Evolutionary conservation across 2,888 invertebrate genomes (phyloP).

Genomic region (Stenolophus ochropezus): DNA sequence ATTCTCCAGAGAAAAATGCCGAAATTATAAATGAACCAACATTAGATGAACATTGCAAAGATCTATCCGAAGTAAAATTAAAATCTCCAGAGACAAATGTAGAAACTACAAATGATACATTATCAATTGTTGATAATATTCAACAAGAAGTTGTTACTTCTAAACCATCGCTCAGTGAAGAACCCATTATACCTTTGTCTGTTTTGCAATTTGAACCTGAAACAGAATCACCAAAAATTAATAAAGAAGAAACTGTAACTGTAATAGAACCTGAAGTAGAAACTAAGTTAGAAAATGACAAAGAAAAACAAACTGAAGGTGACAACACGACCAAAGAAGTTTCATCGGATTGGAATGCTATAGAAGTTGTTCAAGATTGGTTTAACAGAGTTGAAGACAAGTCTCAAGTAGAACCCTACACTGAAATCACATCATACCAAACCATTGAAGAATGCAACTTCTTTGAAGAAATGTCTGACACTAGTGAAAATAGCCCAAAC

Average conservation of each 20-base stretch:
- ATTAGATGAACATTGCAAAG: conserved; percentile 48
- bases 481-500: conserved; percentile 30
- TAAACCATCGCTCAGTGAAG: background rate
- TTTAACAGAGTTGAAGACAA: conserved; percentile 32
- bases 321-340: background rate
- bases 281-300: background rate
- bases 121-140: no score
- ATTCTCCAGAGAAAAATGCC: no score
- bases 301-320: conserved; percentile 19
- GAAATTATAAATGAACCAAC: no score
- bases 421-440: conserved; percentile 19
- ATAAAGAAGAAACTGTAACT: background rate
- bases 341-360: conserved; percentile 7
- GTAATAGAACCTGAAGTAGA: background rate
- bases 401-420: conserved; percentile 17
- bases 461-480: conserved; percentile 52
- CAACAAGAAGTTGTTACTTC: no score
- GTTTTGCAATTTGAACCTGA: background rate
- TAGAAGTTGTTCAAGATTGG: conserved; percentile 50
- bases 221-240: background rate
- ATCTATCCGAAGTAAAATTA: no score
- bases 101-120: no score
- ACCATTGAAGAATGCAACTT: conserved; percentile 56
- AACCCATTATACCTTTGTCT: conserved; percentile 25
- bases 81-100: background rate